Evolutionary conservation across 2,888 invertebrate genomes (phyloP), one percentile per base, ranked within the genome.

Genomic region (Alentia gelatinosa): DNA sequence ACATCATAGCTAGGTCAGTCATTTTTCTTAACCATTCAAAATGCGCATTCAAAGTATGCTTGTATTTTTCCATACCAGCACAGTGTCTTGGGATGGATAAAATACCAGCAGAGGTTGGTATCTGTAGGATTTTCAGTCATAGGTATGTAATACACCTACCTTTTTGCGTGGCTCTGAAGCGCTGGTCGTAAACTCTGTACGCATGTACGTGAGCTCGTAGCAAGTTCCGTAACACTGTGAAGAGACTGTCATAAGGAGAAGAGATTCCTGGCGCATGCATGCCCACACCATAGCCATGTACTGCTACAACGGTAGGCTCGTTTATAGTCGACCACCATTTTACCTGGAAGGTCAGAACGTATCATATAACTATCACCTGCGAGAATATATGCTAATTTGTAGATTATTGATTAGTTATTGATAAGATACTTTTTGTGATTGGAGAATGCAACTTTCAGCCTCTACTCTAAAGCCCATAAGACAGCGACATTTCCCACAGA

Each of bases 241-340:
- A 98, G 90, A 97, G 42, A 35, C 39, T 74, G 9, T 35, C 75
- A n/a, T 42, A 79, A 23, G 91, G 90, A n/a, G 90, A 91, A 23
- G 90, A 56, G 23, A 92, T 90, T 0, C 93, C 93, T 0, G 93
- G 93, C 0, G 93, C 93, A 15, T 91, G 84, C 9, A 30, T 42
- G 3, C 93, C 93, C 0, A 19, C 40, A 7, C 93, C 93, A 84
- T 93, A 93, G 4, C 92, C 93, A n/a, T 91, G 47, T 84, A 84
- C 92, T 7, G 89, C 74, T 9, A 79, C 63, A 15, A 92, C 88
- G 23, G 39, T 97, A 12, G 98, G 98, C 94, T 98, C 98, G 94
- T 98, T 98, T 93, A 98, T 97, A 0, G 98, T 98, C 15, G 97
- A 97, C 98, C 98, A 98, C 79, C 96, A 96, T 94, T 97, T 94